phyloP scores from a whole-genome alignment of 2,797 vertebrate genomes.

The Scarus forsteni region DNA sequence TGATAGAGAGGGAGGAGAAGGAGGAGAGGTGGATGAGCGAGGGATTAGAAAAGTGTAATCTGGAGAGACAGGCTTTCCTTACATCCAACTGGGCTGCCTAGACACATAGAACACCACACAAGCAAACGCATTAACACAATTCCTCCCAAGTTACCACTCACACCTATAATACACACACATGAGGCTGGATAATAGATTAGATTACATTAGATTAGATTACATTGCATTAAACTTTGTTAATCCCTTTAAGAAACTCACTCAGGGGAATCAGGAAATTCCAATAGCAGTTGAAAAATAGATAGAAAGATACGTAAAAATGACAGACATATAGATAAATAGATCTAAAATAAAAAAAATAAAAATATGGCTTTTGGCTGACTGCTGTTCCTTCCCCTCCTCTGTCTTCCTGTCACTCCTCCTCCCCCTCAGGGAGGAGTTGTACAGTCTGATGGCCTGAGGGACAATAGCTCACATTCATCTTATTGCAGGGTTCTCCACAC shows the following conservation, averaged over 20 bases:
- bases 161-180: conserved; percentile 15
- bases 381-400: no score
- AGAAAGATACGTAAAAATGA: no score
- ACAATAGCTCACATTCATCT: conserved; percentile 2
- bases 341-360: no score
- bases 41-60: conserved; percentile 18
- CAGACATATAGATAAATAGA: no score
- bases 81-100: conserved; percentile 31
- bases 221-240: no score
- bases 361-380: no score
- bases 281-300: no score
- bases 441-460: no score
- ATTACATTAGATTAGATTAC: conserved; percentile 2
- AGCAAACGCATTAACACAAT: conserved; percentile 8
- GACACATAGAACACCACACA: not conserved
- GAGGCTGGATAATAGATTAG: conserved; percentile 31
- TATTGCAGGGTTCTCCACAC: not conserved
- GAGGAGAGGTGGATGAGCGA: conserved; percentile 2
- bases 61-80: conserved; percentile 39
- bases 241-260: no score
- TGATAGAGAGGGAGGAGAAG: not conserved
- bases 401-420: no score
- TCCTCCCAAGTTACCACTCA: conserved; percentile 24
- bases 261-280: no score
- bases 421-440: no score